phyloP scores from a whole-genome alignment of 2,888 invertebrate genomes.

The Alsophila aescularia region DNA sequence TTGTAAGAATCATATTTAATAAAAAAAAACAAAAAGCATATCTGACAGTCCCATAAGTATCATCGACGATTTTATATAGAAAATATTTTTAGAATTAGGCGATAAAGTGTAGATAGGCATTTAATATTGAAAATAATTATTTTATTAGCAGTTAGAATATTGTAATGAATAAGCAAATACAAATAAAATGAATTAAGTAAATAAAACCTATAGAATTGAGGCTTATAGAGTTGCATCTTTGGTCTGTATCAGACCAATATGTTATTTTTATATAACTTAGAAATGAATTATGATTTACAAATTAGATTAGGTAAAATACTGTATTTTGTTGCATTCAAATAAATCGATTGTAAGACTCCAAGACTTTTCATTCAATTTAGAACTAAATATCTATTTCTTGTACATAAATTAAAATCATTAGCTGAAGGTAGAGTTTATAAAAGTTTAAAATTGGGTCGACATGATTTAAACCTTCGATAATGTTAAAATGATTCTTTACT shows the following conservation, averaged over 20 bases:
- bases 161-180: conserved; percentile 13
- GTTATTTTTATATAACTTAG: conserved; percentile 33
- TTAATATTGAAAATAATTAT: conserved; percentile 28
- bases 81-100: conserved; percentile 2
- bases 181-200: conserved; percentile 12
- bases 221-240: conserved; percentile 55
- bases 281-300: conserved; percentile 23
- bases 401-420: no score
- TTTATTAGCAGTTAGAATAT: conserved; percentile 4
- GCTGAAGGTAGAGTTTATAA: no score
- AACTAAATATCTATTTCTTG: background rate
- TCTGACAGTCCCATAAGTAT: no score
- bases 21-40: no score
- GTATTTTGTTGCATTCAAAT: conserved; percentile 49
- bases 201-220: conserved; percentile 57
- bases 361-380: conserved; percentile 19
- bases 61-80: background rate
- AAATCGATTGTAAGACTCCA: conserved; percentile 40
- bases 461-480: no score
- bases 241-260: conserved; percentile 80
- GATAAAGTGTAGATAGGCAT: conserved; percentile 26
- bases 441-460: no score
- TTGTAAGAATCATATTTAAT: no score
- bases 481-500: no score
- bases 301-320: conserved; percentile 32